These are phyloP conservation scores for Pristiophorus japonicus DNA, from an alignment of 2,113 vertebrate genomes.

Conservation along the genomic window DNA sequence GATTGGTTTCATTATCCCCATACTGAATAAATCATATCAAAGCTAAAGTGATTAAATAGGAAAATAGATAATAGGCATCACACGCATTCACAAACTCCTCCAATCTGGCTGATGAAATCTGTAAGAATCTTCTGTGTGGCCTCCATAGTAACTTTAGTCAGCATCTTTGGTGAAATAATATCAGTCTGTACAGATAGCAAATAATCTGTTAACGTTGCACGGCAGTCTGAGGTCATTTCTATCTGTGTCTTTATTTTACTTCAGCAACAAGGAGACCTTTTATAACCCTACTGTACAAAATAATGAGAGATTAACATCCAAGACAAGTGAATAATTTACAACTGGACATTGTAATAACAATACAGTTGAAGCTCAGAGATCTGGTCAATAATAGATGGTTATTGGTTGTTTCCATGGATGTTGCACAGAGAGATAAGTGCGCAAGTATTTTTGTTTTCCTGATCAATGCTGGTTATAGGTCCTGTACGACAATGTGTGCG, in stretches of 20 bases:
- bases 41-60: not conserved
- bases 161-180: slow-evolving; percentile 19
- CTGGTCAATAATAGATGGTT: not conserved
- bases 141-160: not conserved
- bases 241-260: not conserved
- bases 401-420: not conserved
- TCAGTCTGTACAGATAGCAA: not conserved
- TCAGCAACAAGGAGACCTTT: not conserved
- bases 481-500: not conserved
- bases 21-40: not conserved
- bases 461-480: not conserved
- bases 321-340: not conserved
- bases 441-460: not conserved
- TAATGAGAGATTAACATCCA: not conserved
- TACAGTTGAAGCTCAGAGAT: not conserved
- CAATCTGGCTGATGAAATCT: not conserved
- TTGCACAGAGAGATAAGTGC: not conserved
- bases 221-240: not conserved
- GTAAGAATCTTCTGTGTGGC: not conserved
- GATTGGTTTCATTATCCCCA: not conserved
- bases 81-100: not conserved
- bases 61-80: not conserved
- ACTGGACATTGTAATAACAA: not conserved
- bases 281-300: not conserved
- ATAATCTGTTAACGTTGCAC: not conserved